Evolutionary conservation across 2,888 invertebrate genomes (phyloP).

Genomic region (Hyposoter dolosus): DNA sequence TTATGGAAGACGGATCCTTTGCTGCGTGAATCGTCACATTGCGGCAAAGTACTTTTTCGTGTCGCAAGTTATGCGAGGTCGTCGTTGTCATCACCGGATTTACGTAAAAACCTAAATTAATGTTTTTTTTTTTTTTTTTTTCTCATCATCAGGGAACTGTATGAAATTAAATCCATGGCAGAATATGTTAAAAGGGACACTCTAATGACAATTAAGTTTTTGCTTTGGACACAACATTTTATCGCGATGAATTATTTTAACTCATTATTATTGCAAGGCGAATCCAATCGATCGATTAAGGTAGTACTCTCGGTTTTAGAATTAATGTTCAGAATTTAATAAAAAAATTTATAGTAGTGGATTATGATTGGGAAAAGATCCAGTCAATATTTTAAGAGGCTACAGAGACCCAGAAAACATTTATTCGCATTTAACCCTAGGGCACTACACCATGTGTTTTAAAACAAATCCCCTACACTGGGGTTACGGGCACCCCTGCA

Average conservation of each 20-base stretch:
- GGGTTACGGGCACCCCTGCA: no score
- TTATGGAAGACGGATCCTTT: not conserved
- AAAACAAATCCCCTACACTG: no score
- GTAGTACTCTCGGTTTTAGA: no score
- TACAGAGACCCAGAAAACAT: no score
- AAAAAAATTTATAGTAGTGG: no score
- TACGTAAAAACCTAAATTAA: not conserved
- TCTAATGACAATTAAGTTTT: not conserved
- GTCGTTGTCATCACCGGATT: conserved; percentile 14
- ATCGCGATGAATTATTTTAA: not conserved
- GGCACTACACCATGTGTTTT: no score
- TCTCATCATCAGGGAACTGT: not conserved
- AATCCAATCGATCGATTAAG: not conserved
- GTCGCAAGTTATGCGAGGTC: conserved; percentile 6
- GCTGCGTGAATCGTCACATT: not conserved
- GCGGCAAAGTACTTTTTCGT: conserved; percentile 13
- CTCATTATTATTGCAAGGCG: not conserved
- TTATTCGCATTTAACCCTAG: no score
- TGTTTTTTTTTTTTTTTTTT: not conserved
- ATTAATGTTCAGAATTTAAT: no score
- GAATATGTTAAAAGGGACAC: not conserved
- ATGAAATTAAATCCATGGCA: not conserved
- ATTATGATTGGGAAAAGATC: no score
- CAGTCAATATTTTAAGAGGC: no score
- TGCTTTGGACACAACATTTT: not conserved